A percentile compares a stretch with the other conserved stretches of the same genome.
These are phyloP conservation scores for Lithophane ornitopus DNA, from an alignment of 2,888 invertebrate genomes.

Conservation along the genomic window DNA sequence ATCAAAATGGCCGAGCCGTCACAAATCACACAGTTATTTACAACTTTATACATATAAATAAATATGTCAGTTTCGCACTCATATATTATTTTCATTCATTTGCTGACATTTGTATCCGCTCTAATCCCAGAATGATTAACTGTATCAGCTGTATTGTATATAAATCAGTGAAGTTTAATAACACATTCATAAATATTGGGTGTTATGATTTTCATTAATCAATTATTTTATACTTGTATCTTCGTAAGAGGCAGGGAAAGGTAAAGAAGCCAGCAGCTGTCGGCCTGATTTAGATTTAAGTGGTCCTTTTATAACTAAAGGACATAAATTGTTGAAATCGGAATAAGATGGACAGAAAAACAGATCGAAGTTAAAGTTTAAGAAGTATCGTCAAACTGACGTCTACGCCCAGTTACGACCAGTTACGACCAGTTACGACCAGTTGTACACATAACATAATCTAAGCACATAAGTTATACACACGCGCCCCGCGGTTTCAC, in stretches of 20 bases:
- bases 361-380: no score
- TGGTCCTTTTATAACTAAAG: no score
- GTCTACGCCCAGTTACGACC: no score
- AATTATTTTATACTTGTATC: not conserved
- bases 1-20: slow-evolving; percentile 43
- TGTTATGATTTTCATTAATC: not conserved
- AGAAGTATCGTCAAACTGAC: no score
- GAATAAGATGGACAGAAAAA: not conserved
- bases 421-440: no score
- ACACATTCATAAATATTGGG: not conserved
- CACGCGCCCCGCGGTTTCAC: no score
- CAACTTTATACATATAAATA: slow-evolving; percentile 60
- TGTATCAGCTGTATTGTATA: slow-evolving; percentile 34
- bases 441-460: no score
- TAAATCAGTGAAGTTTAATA: slow-evolving; percentile 32
- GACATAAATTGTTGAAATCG: not conserved
- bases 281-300: not conserved
- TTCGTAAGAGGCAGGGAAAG: not conserved
- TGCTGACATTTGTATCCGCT: slow-evolving; percentile 53
- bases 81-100: slow-evolving; percentile 38
- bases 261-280: not conserved
- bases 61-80: slow-evolving; percentile 45
- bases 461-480: no score
- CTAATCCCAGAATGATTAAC: slow-evolving; percentile 39
- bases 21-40: slow-evolving; percentile 60